Evolutionary conservation across 2,113 vertebrate genomes (phyloP).

Genomic region (Haemorhous mexicanus): DNA sequence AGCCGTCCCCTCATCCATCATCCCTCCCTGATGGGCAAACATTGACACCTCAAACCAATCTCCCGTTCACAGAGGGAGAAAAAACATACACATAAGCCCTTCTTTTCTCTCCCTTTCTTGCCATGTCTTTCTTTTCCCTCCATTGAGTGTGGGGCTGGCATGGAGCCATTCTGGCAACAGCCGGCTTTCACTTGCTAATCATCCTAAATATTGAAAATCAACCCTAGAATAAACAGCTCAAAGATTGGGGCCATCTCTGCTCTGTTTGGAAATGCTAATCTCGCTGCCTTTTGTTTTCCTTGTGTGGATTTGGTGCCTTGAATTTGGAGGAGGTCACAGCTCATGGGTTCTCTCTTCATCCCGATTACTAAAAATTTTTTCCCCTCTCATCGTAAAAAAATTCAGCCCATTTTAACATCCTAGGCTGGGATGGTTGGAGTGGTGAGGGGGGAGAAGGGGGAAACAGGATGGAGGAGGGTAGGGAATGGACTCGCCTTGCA

Average conservation of each 20-base stretch:
- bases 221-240: conserved; percentile 72
- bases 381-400: not conserved
- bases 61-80: conserved; percentile 8
- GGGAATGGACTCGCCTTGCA: not conserved
- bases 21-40: conserved; percentile 45
- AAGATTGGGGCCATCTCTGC: conserved; percentile 64
- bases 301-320: conserved; percentile 37
- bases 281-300: conserved; percentile 57
- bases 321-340: conserved; percentile 59
- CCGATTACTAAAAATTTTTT: not conserved
- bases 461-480: not conserved
- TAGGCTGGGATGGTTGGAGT: not conserved
- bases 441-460: not conserved
- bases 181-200: conserved; percentile 81
- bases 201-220: conserved; percentile 81
- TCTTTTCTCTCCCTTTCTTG: conserved; percentile 59
- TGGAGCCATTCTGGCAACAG: conserved; percentile 66
- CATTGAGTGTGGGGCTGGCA: conserved; percentile 64
- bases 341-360: not conserved
- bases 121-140: conserved; percentile 46
- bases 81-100: conserved; percentile 58
- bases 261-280: conserved; percentile 75
- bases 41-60: conserved; percentile 60
- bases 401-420: conserved; percentile 6
- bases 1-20: conserved; percentile 31